Base-by-base conservation (phyloP, 2,797 vertebrate genomes). In the Takifugu ocellatus region DNA sequence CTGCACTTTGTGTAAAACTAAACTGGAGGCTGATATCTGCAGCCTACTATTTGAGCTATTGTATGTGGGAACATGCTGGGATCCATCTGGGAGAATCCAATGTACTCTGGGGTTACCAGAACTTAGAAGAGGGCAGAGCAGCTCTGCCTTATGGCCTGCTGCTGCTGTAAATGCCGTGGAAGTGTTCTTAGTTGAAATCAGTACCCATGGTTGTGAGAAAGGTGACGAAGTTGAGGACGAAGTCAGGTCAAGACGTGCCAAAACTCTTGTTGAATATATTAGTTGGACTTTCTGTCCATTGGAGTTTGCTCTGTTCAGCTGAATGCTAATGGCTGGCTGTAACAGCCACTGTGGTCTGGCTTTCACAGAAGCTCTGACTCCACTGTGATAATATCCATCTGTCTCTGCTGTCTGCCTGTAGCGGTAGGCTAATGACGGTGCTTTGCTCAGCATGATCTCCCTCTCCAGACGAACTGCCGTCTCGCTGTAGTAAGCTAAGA, bases 401-500 rank as follows among this genome's bases (percentile, higher is more conserved):
- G 89, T 90, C 61, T 92, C 90, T 6, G 89, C 71, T 9, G 90
- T 81, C 77, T 99, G 97, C 44, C 74, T 87, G 78, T 98, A 99
- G 56, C 74, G 90, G 71, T 91, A 93, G 51, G 89, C 88, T 69
- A 91, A n/a, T 5, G 75, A 69, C 0, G 94, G 91, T 15, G 90
- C 82, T 74, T 86, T 89, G 56, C 88, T 88, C 59, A 94, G 81
- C 88, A 90, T 84, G 44, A 89, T 44, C 44, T 94, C 93, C 25
- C 90, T 92, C 81, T 92, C 88, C 26, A 98, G 82, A 43, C 78
- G 93, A 50, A 94, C 91, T 0, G 94, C 93, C 2, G 91, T 93
- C 71, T 98, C 96, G 44, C 94, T 97, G 61, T 99, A 99, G 62
- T 98, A 98, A 5, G 95, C 97, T 48, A 98, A 89, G 43, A 98